Conservation (phyloP, 2,113 vertebrate species). For the Dasyornis broadbenti region DNA sequence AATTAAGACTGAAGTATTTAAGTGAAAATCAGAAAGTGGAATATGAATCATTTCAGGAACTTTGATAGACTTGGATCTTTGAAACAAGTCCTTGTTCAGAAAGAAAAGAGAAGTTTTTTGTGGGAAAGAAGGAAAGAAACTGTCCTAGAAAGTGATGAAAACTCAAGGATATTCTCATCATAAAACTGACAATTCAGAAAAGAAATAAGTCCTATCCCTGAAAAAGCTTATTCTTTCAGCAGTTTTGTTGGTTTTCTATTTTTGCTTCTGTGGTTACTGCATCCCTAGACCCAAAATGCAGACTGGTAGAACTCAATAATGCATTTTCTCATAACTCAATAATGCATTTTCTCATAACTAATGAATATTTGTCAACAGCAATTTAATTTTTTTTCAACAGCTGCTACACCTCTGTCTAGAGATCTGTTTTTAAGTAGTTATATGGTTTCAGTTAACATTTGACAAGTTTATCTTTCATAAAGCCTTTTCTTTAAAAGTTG, state of each 20-base stretch:
- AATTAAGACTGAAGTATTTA: not conserved
- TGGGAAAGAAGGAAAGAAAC: not conserved
- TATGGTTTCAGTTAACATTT: not conserved
- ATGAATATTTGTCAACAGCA: not conserved
- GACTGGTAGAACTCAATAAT: not conserved
- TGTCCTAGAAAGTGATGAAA: not conserved
- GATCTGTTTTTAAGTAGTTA: not conserved
- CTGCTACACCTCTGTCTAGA: not conserved
- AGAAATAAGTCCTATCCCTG: not conserved
- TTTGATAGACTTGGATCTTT: not conserved
- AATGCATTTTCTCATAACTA: not conserved
- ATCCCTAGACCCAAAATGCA: not conserved
- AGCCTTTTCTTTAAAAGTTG: not conserved
- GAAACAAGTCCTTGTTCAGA: not conserved
- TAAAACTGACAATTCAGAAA: slow-evolving; percentile 5
- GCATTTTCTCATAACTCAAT: not conserved
- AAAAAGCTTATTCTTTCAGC: not conserved
- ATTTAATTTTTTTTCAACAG: not conserved
- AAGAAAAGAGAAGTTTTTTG: not conserved
- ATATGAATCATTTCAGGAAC: not conserved
- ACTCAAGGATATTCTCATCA: not conserved
- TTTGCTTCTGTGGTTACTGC: not conserved
- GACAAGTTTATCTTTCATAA: not conserved
- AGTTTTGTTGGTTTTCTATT: not conserved
- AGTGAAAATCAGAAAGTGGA: slow-evolving; percentile 14